Percentiles rank a stretch among this genome's conserved stretches.
Evolutionary conservation across 2,888 invertebrate species (phyloP).

Genomic region (Tridacna crocea): DNA sequence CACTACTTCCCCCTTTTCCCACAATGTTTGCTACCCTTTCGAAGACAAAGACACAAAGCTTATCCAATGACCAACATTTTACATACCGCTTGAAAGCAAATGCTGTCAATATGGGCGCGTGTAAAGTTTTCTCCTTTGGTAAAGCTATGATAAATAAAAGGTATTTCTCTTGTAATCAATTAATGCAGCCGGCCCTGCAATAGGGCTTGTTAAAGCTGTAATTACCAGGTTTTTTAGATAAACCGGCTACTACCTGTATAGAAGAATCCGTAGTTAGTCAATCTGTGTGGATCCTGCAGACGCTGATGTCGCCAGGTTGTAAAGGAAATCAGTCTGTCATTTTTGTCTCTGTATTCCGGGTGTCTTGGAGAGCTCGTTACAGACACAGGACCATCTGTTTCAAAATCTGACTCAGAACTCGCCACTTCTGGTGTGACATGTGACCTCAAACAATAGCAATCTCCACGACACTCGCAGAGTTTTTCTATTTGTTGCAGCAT

Average conservation of each 20-base stretch:
- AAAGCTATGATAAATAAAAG: too few relatives aligned
- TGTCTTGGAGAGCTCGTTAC: not conserved
- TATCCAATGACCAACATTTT: too few relatives aligned
- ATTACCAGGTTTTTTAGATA: not conserved
- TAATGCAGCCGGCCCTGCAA: not conserved
- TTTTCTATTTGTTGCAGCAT: too few relatives aligned
- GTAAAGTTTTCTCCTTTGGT: not conserved
- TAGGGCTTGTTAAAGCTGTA: not conserved
- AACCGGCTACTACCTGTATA: conserved; percentile 10
- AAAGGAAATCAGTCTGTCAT: conserved; percentile 3
- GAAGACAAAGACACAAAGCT: too few relatives aligned
- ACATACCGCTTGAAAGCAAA: not conserved
- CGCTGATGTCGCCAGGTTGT: conserved; percentile 7
- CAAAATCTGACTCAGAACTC: not conserved
- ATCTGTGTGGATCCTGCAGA: not conserved
- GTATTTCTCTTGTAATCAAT: not conserved
- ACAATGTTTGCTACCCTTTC: too few relatives aligned
- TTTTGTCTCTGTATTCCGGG: conserved; percentile 6
- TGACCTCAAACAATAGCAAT: too few relatives aligned
- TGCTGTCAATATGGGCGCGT: not conserved
- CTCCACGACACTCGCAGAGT: too few relatives aligned
- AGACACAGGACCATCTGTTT: conserved; percentile 10
- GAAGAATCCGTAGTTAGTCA: conserved; percentile 9
- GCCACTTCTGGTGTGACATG: too few relatives aligned
- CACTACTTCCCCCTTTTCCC: too few relatives aligned